Percentiles rank a stretch among this genome's conserved stretches.
These are phyloP conservation scores for Cynaeus angustus DNA, from an alignment of 2,888 invertebrate genomes.

Conservation along the genomic window DNA sequence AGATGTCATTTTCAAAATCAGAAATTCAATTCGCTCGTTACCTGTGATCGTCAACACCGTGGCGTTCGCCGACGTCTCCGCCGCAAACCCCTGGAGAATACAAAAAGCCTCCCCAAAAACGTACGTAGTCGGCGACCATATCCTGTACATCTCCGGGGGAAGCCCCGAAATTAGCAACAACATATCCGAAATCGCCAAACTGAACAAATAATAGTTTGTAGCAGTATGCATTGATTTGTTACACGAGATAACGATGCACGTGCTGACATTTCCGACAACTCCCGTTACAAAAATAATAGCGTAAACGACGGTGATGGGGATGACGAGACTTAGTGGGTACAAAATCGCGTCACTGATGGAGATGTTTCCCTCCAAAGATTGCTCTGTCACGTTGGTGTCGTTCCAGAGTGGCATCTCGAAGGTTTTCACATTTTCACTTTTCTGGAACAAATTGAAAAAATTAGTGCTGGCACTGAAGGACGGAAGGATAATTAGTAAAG, in stretches of 20 bases:
- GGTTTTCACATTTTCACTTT: not conserved
- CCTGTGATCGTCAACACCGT: constrained; percentile 80
- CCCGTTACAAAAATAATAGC: constrained; percentile 85
- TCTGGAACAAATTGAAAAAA: not conserved
- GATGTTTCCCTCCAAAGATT: not conserved
- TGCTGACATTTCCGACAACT: constrained; percentile 86
- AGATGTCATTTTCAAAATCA: too few species aligned
- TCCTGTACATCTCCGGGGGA: constrained; percentile 85
- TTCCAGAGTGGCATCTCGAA: constrained; percentile 6
- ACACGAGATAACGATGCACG: constrained; percentile 90
- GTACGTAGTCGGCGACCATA: constrained; percentile 86
- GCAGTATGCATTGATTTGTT: constrained; percentile 91
- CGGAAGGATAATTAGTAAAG: not conserved
- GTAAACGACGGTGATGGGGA: constrained; percentile 85
- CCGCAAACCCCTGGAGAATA: constrained; percentile 82
- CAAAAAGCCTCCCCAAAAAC: constrained; percentile 87
- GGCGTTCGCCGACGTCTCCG: constrained; percentile 87
- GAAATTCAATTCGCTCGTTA: too few species aligned
- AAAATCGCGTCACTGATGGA: constrained; percentile 2
- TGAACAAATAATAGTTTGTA: constrained; percentile 88
- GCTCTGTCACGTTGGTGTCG: not conserved
- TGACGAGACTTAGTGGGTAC: constrained; percentile 72
- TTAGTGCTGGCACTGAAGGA: not conserved
- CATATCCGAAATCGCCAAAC: constrained; percentile 88
- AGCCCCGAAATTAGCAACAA: constrained; percentile 86